Evolutionary conservation across 2,888 invertebrate genomes (phyloP), one percentile per base, ranked within the genome.

Genomic region (Mesorhabditis belari): DNA sequence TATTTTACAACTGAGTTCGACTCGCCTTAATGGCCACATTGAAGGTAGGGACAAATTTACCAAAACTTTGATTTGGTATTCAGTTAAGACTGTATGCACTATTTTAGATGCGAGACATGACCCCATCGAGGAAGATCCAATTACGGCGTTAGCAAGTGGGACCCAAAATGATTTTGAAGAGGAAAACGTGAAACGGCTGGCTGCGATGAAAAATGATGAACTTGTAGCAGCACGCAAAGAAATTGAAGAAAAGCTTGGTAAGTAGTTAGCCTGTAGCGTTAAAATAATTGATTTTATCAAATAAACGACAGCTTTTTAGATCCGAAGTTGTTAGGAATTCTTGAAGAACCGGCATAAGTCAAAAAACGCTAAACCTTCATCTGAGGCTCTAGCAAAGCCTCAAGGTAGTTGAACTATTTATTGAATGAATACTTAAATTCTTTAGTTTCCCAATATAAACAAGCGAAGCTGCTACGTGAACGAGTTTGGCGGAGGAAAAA

Each of bases 1-100:
- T 74, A 75, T 50, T 78, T 78, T 63, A 73, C 77, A 4, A 54
- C 65, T 12, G 76, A 74, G 55, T 79, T 75, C 58, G 74, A 75
- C 55, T n/a, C 62, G 70, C 25, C 58, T 74, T 58, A 65, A 72
- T 24, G 73, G 75, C 6, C 58, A 69, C 54, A 58, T 71, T 26
- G 12, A 35, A 35, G 44, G 44, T 35, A 2, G 1, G 12, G n/a
- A 9, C 44, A 17, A 17, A 17, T n/a, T 17, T 17, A 9, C n/a
- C n/a, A 35, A 9, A 35, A n/a, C 44, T 35, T 35, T 35, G 23
- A 44, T 26, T 50, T n/a, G n/a, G n/a, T n/a, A n/a, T n/a, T n/a
- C n/a, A n/a, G n/a, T n/a, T n/a, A 52, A 54, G 58, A 51, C n/a
- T 5, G 52, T n/a, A 5, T 62, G 23, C 25, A 53, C 5, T 4